Percentiles rank a stretch among this genome's conserved stretches.
Conservation (phyloP, 23 tunicate species). For the Ascidia mentula region DNA sequence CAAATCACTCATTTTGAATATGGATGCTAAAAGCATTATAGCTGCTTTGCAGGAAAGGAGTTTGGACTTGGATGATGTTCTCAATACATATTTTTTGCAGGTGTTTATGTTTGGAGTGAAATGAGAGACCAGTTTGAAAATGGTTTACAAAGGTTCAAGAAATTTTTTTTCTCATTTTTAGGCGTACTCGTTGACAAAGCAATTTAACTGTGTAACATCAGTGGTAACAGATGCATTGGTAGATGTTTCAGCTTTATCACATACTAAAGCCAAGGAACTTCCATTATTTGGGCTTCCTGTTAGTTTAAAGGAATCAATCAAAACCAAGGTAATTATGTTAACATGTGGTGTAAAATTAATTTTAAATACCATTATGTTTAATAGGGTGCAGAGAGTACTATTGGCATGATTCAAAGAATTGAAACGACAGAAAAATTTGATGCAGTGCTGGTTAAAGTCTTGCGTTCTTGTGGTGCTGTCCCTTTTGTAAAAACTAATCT, state of each 20-base stretch:
- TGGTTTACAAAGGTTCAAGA: too few relatives aligned
- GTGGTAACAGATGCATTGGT: conserved; percentile 1
- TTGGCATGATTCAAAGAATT: conserved; percentile 27
- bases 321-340: conserved; percentile 25
- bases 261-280: not conserved
- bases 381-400: conserved; percentile 51
- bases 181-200: not conserved
- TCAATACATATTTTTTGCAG: not conserved
- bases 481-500: conserved; percentile 87
- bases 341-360: not conserved
- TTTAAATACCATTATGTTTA: not conserved
- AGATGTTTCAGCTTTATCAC: not conserved
- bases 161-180: too few relatives aligned
- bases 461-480: conserved; percentile 73
- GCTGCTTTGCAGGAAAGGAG: not conserved
- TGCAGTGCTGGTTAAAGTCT: conserved; percentile 64
- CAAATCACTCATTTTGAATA: not conserved
- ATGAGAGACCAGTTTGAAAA: too few relatives aligned
- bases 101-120: too few relatives aligned
- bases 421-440: conserved; percentile 32
- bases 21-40: not conserved
- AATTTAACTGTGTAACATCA: conserved; percentile 6
- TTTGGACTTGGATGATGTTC: not conserved
- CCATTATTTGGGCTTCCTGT: conserved; percentile 65
- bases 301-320: conserved; percentile 58